phyloP scores from a whole-genome alignment of 2,797 vertebrate genomes.

The Malacoctenus gilli region DNA sequence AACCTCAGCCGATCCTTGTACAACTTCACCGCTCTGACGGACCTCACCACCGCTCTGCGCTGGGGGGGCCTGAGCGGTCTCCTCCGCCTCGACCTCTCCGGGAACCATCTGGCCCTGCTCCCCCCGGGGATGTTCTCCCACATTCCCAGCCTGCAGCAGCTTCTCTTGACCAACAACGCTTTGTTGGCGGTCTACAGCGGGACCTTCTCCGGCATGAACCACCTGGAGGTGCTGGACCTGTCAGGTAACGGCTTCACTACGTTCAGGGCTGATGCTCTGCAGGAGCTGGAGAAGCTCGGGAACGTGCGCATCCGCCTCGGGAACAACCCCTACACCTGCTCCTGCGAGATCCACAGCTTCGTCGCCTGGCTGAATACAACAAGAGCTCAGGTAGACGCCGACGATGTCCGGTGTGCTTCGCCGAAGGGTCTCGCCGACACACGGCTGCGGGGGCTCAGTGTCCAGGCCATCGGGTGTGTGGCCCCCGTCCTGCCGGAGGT shows the following conservation, averaged over 20 bases:
- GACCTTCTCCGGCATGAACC: slow-evolving; percentile 77
- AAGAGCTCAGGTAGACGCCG: slow-evolving; percentile 66
- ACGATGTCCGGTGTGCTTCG: slow-evolving; percentile 72
- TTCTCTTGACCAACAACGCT: slow-evolving; percentile 77
- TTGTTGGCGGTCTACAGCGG: slow-evolving; percentile 73
- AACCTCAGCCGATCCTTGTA: slow-evolving; percentile 80
- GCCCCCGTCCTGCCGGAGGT: slow-evolving; percentile 55
- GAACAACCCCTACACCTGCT: slow-evolving; percentile 79
- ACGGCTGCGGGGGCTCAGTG: slow-evolving; percentile 56
- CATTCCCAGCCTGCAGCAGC: slow-evolving; percentile 72
- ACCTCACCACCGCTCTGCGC: slow-evolving; percentile 79
- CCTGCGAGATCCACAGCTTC: slow-evolving; percentile 76
- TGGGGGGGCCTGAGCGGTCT: slow-evolving; percentile 79
- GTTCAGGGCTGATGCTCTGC: slow-evolving; percentile 60
- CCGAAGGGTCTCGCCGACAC: slow-evolving; percentile 58
- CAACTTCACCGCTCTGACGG: slow-evolving; percentile 75
- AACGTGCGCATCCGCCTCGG: slow-evolving; percentile 62
- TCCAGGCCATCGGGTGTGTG: slow-evolving; percentile 69
- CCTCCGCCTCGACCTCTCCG: slow-evolving; percentile 79
- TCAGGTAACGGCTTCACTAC: slow-evolving; percentile 72
- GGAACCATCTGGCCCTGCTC: slow-evolving; percentile 78
- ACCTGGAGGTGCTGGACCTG: slow-evolving; percentile 77
- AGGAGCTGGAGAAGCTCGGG: slow-evolving; percentile 67
- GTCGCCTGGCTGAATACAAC: slow-evolving; percentile 79
- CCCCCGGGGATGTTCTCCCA: slow-evolving; percentile 78